These are phyloP conservation scores for Acanthococcus lagerstroemiae DNA, from an alignment of 2,888 invertebrate genomes.

Conservation along the genomic window DNA sequence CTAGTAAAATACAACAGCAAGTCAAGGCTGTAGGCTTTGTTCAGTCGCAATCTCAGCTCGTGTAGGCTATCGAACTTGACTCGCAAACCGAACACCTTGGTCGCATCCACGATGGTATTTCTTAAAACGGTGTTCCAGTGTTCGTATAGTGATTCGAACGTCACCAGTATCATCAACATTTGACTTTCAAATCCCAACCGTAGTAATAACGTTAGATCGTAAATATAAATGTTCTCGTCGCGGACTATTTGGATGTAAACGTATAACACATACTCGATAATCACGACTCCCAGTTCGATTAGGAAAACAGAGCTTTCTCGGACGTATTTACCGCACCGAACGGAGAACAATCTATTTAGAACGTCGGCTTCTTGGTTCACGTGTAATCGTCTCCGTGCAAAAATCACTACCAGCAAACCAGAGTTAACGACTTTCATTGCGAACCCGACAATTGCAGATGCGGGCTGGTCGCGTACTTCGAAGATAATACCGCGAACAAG, in stretches of 20 bases:
- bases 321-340: not conserved
- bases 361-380: not conserved
- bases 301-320: not conserved
- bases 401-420: not conserved
- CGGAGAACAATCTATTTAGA: not conserved
- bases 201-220: slow-evolving; percentile 13
- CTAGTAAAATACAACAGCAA: slow-evolving; percentile 17
- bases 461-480: not conserved
- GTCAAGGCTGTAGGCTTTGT: slow-evolving; percentile 5
- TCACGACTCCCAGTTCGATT: not conserved
- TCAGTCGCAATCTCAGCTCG: not conserved
- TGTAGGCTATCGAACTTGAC: slow-evolving; percentile 4
- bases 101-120: not conserved
- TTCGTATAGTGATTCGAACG: not conserved
- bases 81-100: not conserved
- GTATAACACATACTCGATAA: slow-evolving; percentile 3
- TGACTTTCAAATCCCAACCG: slow-evolving; percentile 11
- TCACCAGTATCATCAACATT: not conserved
- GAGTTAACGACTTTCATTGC: slow-evolving; percentile 8
- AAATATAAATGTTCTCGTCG: not conserved
- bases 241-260: not conserved
- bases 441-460: not conserved
- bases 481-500: not conserved
- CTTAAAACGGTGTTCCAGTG: slow-evolving; percentile 7
- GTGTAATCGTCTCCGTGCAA: not conserved